phyloP scores from a whole-genome alignment of 1,140 invertebrate species.

The Choristoneura fumiferana region DNA sequence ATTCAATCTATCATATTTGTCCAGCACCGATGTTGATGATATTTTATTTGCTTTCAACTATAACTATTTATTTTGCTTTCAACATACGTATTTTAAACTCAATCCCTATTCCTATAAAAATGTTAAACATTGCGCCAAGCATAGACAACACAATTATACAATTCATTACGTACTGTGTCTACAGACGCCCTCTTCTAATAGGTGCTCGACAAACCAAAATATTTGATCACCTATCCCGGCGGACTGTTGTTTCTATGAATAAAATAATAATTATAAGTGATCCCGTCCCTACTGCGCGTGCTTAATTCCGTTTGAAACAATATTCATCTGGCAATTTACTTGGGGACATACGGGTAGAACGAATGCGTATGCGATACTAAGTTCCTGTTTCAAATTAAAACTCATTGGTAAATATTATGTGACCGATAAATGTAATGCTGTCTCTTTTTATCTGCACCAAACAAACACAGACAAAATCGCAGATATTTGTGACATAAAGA shows the following conservation, averaged over 20 bases:
- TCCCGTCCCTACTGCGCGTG: slow-evolving; percentile 62
- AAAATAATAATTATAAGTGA: slow-evolving; percentile 79
- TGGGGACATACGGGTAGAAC: slow-evolving; percentile 34
- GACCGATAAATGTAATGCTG: too few species aligned
- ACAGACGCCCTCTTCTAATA: slow-evolving; percentile 49
- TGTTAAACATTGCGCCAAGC: slow-evolving; percentile 36
- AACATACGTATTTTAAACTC: too few species aligned
- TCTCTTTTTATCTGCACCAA: too few species aligned
- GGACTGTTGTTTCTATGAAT: slow-evolving; percentile 76
- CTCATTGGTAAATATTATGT: too few species aligned
- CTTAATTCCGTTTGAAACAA: slow-evolving; percentile 76
- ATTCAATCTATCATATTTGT: too few species aligned
- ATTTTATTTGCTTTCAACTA: too few species aligned
- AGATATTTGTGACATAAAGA: too few species aligned
- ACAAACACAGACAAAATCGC: too few species aligned
- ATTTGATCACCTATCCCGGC: slow-evolving; percentile 70
- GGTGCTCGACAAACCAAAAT: slow-evolving; percentile 66
- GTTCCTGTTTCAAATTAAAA: too few species aligned
- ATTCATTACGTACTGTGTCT: slow-evolving; percentile 2
- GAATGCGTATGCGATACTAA: not conserved
- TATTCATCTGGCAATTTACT: slow-evolving; percentile 72
- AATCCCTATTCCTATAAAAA: not conserved
- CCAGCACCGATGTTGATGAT: too few species aligned
- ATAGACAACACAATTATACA: slow-evolving; percentile 7
- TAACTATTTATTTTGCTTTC: too few species aligned